A percentile compares a stretch with the other conserved stretches of the same genome.
These are phyloP conservation scores for Atherinomorus stipes DNA, from an alignment of 2,113 vertebrate species.

Conservation along the genomic window DNA sequence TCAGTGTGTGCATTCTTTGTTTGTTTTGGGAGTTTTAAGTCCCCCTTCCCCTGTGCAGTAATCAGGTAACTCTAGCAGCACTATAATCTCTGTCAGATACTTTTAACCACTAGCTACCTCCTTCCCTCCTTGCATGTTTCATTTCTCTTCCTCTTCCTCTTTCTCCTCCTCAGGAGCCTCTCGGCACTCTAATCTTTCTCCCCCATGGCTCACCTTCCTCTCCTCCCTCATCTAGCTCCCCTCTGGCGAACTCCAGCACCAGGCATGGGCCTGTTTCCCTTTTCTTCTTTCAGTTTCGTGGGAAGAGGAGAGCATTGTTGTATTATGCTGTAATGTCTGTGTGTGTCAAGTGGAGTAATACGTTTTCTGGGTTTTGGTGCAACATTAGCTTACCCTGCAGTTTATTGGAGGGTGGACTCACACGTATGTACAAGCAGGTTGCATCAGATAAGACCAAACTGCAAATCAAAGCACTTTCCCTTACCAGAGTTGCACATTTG, in stretches of 20 bases:
- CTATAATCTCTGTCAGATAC: constrained; percentile 56
- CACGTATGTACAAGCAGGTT: neutral
- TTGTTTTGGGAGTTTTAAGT: constrained; percentile 43
- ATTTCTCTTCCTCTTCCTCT: constrained; percentile 50
- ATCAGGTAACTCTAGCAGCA: constrained; percentile 61
- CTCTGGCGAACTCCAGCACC: constrained; percentile 49
- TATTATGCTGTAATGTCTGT: constrained; percentile 18
- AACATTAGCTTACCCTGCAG: constrained; percentile 20
- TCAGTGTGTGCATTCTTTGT: constrained; percentile 3
- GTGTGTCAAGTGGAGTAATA: neutral
- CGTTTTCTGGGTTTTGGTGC: constrained; percentile 27
- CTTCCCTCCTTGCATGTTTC: constrained; percentile 38
- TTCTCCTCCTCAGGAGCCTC: constrained; percentile 50
- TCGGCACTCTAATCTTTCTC: constrained; percentile 53
- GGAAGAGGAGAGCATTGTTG: constrained; percentile 10
- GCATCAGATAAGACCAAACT: neutral
- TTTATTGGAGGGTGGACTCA: constrained; percentile 8
- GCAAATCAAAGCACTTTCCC: no score
- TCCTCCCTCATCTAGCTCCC: constrained; percentile 40
- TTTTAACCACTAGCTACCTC: constrained; percentile 48
- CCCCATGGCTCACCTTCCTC: constrained; percentile 51
- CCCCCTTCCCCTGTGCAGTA: constrained; percentile 55
- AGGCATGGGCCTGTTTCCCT: constrained; percentile 9
- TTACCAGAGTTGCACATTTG: neutral
- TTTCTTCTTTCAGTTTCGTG: constrained; percentile 14